These are phyloP conservation scores for Luscinia megarhynchos DNA, from an alignment of 2,797 vertebrate genomes.

Conservation along the genomic window DNA sequence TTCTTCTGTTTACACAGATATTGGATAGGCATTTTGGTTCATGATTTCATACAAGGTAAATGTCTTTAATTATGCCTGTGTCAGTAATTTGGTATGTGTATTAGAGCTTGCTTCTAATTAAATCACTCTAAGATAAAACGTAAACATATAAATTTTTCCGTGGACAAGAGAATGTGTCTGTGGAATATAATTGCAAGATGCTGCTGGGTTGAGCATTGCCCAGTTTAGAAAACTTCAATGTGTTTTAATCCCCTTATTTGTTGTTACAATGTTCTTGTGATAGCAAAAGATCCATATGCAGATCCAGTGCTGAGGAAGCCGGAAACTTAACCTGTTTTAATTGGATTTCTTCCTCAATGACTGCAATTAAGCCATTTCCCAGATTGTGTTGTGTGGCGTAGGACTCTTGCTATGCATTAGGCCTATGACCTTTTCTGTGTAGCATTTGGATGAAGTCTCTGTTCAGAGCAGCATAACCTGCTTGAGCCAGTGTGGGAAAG, in stretches of 20 bases:
- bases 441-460: not conserved
- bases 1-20: not conserved
- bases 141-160: not conserved
- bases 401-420: not conserved
- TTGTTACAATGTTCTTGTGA: not conserved
- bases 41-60: not conserved
- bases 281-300: not conserved
- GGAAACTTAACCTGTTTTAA: constrained; percentile 42
- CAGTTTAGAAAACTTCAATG: not conserved
- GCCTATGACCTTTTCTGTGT: not conserved
- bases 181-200: not conserved
- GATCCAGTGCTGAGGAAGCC: constrained; percentile 4
- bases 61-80: not conserved
- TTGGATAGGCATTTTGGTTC: not conserved
- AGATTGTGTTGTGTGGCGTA: not conserved
- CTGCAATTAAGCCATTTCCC: constrained; percentile 18
- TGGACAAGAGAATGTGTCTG: not conserved
- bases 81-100: not conserved
- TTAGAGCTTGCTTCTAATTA: not conserved
- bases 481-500: not conserved
- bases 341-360: constrained; percentile 40
- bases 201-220: not conserved
- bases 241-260: not conserved
- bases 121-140: not conserved
- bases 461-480: not conserved